Evolutionary conservation across 2,888 invertebrate genomes (phyloP), one percentile per base, ranked within the genome.

Genomic region (Diaphora mendica): DNA sequence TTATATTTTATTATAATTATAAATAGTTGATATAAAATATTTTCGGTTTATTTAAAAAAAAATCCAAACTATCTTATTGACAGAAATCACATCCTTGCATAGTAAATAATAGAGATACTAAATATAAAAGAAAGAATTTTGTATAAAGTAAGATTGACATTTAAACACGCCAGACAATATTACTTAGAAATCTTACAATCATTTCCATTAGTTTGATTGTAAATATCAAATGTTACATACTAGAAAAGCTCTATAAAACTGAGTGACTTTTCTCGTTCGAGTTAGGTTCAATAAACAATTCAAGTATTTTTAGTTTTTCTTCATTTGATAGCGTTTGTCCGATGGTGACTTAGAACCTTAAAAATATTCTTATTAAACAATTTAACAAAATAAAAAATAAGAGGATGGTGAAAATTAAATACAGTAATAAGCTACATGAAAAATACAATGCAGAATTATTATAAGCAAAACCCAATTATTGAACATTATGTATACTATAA

Each of bases 131-230:
- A 15, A 9, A 15, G 15, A 59, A 59, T 59, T 55, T 15, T 59
- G 13, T 59, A 59, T 59, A 1, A 59, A 67, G 9, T 30, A 17
- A 44, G 33, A 68, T n/a, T 51, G 68, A 33, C 55, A 39, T 30
- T 30, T 30, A 20, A 3, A 17, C 26, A 44, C 17, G 30, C 44
- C 8, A 33, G 48, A 67, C 11, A 44, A 44, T 44, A 23, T 48
- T 26, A 59, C 42, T 59, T 48, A 55, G 35, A 35, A n/a, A 69
- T 69, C 35, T 15, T 64, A 48, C 30, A 17, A 71, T 30, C 26
- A 42, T 66, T 39, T 59, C 64, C 71, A 71, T 71, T 71, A 66
- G 55, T 59, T 71, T 71, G 71, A 66, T 71, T 71, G 71, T 65
- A 23, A 2, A 33, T 39, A 66, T 66, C 51, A 66, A 71, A 66